phyloP scores from a whole-genome alignment of 2,888 invertebrate genomes.

The Dendrolimus pini region DNA sequence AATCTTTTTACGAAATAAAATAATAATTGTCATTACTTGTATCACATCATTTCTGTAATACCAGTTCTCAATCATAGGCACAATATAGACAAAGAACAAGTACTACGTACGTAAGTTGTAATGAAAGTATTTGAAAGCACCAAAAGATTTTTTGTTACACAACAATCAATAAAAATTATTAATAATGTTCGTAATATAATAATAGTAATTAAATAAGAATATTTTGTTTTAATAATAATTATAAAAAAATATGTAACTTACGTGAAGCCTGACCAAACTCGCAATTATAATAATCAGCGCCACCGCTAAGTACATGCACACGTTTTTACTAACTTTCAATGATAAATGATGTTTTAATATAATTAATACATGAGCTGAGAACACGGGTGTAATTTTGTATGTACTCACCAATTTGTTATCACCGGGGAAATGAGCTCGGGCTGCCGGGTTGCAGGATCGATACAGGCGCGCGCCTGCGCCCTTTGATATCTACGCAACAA shows the following conservation, averaged over 20 bases:
- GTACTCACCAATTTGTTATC: conserved; percentile 58
- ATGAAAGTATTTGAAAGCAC: too few species aligned
- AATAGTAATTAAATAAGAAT: not conserved
- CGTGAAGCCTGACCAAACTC: conserved; percentile 66
- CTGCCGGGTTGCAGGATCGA: conserved; percentile 32
- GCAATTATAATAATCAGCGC: conserved; percentile 67
- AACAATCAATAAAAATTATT: too few species aligned
- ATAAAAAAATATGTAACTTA: conserved; percentile 36
- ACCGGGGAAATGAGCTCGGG: conserved; percentile 44
- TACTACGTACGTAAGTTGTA: too few species aligned
- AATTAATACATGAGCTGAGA: conserved; percentile 18
- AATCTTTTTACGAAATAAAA: too few species aligned
- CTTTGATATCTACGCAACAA: conserved; percentile 29
- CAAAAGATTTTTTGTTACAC: too few species aligned
- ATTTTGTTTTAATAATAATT: not conserved
- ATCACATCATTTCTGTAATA: too few species aligned
- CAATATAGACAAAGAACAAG: too few species aligned
- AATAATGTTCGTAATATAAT: not conserved
- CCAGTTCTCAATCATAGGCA: too few species aligned
- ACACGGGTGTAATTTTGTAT: conserved; percentile 35
- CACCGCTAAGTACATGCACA: conserved; percentile 71
- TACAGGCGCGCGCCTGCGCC: conserved; percentile 51
- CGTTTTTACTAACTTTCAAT: conserved; percentile 24
- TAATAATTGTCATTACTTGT: too few species aligned
- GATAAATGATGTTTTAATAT: conserved; percentile 16